A percentile compares a stretch with the other conserved stretches of the same genome.
phyloP scores from a whole-genome alignment of 2,113 vertebrate species.

The Oreochromis spilurus region DNA sequence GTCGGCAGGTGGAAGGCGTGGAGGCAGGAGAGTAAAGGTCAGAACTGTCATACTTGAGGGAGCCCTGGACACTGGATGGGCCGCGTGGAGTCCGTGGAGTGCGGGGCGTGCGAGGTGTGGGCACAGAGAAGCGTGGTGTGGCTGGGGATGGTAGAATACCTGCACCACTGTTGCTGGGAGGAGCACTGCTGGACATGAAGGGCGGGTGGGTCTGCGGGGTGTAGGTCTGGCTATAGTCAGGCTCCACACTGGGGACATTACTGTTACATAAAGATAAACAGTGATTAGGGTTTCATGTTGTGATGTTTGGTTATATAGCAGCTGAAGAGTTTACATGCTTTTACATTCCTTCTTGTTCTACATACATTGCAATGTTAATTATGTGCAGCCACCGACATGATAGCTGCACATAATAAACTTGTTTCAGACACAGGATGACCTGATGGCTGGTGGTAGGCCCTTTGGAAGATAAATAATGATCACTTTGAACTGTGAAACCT shows the following conservation, averaged over 20 bases:
- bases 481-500: not conserved
- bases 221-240: slow-evolving; percentile 91
- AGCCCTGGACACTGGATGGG: slow-evolving; percentile 93
- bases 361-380: not conserved
- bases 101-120: slow-evolving; percentile 90
- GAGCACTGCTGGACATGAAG: slow-evolving; percentile 89
- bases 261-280: slow-evolving; percentile 25
- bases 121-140: slow-evolving; percentile 90
- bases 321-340: not conserved
- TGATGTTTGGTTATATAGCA: not conserved
- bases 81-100: slow-evolving; percentile 94
- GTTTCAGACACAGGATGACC: not conserved
- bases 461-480: not conserved
- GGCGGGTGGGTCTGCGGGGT: slow-evolving; percentile 95
- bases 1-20: slow-evolving; percentile 93
- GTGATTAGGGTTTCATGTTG: not conserved
- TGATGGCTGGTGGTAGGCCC: not conserved
- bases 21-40: slow-evolving; percentile 96
- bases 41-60: slow-evolving; percentile 94
- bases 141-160: slow-evolving; percentile 96
- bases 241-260: slow-evolving; percentile 85
- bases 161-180: slow-evolving; percentile 90
- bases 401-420: not conserved
- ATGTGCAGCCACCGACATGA: not conserved
- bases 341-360: not conserved